A percentile compares a stretch with the other conserved stretches of the same genome.
Conservation (phyloP, 2,797 vertebrate genomes). For the Phyllotis vaccarum region DNA sequence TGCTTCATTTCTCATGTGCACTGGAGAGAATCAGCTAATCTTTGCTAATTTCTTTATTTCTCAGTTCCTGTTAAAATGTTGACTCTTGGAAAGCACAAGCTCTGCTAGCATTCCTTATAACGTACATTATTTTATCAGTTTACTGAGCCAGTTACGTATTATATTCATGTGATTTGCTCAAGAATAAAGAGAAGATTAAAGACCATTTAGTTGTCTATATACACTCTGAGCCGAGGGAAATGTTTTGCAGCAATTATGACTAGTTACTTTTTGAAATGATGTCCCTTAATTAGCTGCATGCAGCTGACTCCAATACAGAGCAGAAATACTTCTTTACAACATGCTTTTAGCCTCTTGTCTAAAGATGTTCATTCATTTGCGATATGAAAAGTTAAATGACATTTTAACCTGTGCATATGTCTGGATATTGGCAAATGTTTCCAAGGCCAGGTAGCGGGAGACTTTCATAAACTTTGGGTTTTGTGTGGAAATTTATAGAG, state of each 20-base stretch:
- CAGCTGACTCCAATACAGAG: not conserved
- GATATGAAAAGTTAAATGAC: not conserved
- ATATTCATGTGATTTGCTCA: not conserved
- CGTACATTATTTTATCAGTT: not conserved
- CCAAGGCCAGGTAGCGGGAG: not conserved
- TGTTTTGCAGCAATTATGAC: not conserved
- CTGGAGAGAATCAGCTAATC: not conserved
- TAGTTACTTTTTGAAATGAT: slow-evolving; percentile 11
- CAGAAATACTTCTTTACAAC: not conserved
- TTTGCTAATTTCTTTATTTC: not conserved
- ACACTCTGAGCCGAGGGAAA: not conserved
- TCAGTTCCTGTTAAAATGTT: not conserved
- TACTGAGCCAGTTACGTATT: slow-evolving; percentile 19
- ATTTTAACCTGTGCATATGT: not conserved
- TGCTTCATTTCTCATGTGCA: not conserved
- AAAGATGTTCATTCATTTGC: not conserved
- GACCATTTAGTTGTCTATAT: not conserved
- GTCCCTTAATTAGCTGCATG: not conserved
- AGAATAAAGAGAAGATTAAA: slow-evolving; percentile 10
- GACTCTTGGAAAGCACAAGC: not conserved
- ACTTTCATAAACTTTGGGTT: not conserved
- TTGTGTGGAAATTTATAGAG: not conserved
- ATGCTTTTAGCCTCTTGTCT: not conserved
- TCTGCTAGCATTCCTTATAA: not conserved
- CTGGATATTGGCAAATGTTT: not conserved